Conservation (phyloP, 2,113 vertebrate genomes). For the Cyphomyrus discorhynchus region DNA sequence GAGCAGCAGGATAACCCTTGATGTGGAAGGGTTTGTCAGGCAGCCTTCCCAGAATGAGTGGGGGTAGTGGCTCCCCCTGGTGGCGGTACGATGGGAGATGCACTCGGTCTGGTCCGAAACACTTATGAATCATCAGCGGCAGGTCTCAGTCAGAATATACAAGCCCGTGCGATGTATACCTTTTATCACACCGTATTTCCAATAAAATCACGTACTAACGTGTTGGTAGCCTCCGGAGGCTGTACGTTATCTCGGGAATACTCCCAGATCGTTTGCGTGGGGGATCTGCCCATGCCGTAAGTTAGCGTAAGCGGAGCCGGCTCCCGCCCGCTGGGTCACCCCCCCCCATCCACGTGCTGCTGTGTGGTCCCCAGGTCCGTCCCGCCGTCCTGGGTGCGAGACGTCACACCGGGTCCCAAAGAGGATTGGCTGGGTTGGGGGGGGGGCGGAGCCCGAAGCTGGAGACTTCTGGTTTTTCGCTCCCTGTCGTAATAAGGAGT, state of each 20-base stretch:
- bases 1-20: not conserved
- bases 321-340: not conserved
- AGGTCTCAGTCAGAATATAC: not conserved
- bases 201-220: not conserved
- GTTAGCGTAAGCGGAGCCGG: not conserved
- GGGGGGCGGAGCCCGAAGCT: not conserved
- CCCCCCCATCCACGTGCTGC: not conserved
- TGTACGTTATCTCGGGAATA: not conserved
- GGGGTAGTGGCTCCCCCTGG: not conserved
- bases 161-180: not conserved
- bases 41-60: not conserved
- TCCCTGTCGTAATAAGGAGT: not conserved
- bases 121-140: not conserved
- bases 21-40: not conserved
- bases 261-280: not conserved
- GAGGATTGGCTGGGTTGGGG: not conserved
- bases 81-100: not conserved
- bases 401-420: not conserved
- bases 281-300: not conserved
- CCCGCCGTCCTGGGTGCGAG: not conserved
- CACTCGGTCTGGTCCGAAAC: not conserved
- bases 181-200: not conserved
- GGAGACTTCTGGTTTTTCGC: not conserved
- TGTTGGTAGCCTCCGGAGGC: not conserved
- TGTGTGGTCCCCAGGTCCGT: not conserved